These are phyloP conservation scores for Andrena minutula DNA, from an alignment of 2,888 invertebrate species.

Conservation along the genomic window DNA sequence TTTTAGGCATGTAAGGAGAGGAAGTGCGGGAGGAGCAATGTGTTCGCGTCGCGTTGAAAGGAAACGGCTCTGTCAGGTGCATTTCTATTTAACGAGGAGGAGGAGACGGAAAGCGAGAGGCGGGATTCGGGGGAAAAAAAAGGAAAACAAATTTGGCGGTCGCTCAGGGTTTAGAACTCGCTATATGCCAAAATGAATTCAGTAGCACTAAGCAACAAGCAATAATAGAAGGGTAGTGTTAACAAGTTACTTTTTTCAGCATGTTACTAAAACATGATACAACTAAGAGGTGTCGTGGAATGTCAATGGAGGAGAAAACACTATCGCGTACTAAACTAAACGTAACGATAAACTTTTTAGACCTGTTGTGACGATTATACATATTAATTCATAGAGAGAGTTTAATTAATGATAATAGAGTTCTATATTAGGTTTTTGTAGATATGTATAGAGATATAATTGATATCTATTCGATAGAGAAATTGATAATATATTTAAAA, in stretches of 20 bases:
- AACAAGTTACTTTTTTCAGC: conserved; percentile 66
- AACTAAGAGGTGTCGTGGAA: conserved; percentile 59
- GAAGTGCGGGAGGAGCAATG: conserved; percentile 31
- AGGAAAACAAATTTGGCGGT: conserved; percentile 68
- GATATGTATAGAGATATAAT: conserved; percentile 83
- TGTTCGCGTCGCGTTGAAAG: conserved; percentile 15
- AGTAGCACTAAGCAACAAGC: conserved; percentile 82
- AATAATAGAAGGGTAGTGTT: conserved; percentile 79
- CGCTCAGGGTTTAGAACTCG: conserved; percentile 81
- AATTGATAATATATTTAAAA: conserved; percentile 80
- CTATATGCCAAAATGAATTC: conserved; percentile 83
- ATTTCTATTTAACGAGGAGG: conserved; percentile 57
- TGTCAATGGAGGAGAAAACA: conserved; percentile 64
- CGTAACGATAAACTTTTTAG: conserved; percentile 77
- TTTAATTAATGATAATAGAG: conserved; percentile 83
- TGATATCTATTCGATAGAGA: conserved; percentile 81
- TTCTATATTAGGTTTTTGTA: conserved; percentile 84
- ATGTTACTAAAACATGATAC: conserved; percentile 59
- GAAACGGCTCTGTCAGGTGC: conserved; percentile 63
- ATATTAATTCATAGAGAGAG: conserved; percentile 84
- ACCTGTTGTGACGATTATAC: conserved; percentile 80
- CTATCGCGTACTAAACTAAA: conserved; percentile 70
- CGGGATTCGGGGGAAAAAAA: neutral
- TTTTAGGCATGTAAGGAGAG: conserved; percentile 44
- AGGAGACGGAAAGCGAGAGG: neutral